Evolutionary conservation across 2,113 vertebrate species (phyloP).

Genomic region (Oryzias woworae): DNA sequence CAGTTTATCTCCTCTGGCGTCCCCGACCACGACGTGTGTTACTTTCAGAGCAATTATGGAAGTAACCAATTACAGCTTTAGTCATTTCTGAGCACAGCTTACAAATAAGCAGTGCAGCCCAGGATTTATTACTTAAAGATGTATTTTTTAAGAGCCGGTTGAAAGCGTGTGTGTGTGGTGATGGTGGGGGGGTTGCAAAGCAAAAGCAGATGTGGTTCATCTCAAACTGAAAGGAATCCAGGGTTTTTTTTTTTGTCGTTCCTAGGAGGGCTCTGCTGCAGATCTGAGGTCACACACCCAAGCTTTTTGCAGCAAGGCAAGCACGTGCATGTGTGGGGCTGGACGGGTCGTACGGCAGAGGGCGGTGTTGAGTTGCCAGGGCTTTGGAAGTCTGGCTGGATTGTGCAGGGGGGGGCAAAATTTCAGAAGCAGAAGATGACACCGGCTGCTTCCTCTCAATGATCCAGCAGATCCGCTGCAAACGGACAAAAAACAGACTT

Average conservation of each 20-base stretch:
- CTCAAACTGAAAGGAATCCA: slow-evolving; percentile 67
- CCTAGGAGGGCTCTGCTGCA: slow-evolving; percentile 17
- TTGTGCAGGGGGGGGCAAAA: slow-evolving; percentile 20
- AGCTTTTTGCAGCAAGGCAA: slow-evolving; percentile 3
- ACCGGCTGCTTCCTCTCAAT: slow-evolving; percentile 20
- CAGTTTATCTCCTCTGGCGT: slow-evolving; percentile 58
- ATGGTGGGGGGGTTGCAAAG: slow-evolving; percentile 55
- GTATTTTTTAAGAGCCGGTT: slow-evolving; percentile 61
- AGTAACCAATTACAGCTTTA: slow-evolving; percentile 62
- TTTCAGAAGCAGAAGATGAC: slow-evolving; percentile 26
- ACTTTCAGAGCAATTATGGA: slow-evolving; percentile 65
- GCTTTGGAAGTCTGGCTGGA: slow-evolving; percentile 37
- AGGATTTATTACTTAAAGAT: slow-evolving; percentile 63
- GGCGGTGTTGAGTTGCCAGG: slow-evolving; percentile 64
- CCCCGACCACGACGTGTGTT: slow-evolving; percentile 51
- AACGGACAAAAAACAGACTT: slow-evolving; percentile 61
- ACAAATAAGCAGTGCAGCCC: slow-evolving; percentile 64
- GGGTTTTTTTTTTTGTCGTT: background rate
- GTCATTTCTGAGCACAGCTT: slow-evolving; percentile 52
- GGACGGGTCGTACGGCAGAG: slow-evolving; percentile 59
- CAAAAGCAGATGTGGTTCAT: slow-evolving; percentile 69
- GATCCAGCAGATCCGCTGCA: slow-evolving; percentile 21
- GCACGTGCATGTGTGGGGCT: background rate
- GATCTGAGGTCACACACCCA: slow-evolving; percentile 32
- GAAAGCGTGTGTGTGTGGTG: slow-evolving; percentile 26